Evolutionary conservation across 2,797 vertebrate species (phyloP).

Genomic region (Sebastes reedi): DNA sequence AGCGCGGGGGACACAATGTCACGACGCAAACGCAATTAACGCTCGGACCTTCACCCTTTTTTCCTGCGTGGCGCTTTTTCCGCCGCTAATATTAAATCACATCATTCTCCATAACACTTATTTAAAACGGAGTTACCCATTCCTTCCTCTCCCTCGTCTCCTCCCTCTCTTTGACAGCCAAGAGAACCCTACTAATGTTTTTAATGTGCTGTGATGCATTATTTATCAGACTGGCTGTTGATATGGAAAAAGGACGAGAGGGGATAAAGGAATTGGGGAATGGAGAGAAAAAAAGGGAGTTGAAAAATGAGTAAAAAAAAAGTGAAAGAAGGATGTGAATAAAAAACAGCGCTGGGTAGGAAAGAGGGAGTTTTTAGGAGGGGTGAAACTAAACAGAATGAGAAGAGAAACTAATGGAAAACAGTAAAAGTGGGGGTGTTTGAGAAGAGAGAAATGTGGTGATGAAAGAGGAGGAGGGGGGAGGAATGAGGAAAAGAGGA

Average conservation of each 20-base stretch:
- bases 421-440: conserved; percentile 15
- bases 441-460: conserved; percentile 39
- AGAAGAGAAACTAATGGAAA: conserved; percentile 35
- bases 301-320: conserved; percentile 47
- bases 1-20: conserved; percentile 23
- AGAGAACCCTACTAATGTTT: conserved; percentile 82
- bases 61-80: conserved; percentile 17
- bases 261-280: conserved; percentile 47
- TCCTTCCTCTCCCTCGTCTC: conserved; percentile 53
- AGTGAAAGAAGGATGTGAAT: background rate
- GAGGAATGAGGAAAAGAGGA: conserved; percentile 54
- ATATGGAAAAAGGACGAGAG: conserved; percentile 69
- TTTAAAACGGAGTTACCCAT: conserved; percentile 70
- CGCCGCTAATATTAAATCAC: conserved; percentile 63
- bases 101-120: conserved; percentile 62
- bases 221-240: conserved; percentile 83
- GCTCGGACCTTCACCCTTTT: conserved; percentile 56
- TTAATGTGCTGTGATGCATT: conserved; percentile 85
- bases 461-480: conserved; percentile 32
- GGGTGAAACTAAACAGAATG: conserved; percentile 7
- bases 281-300: conserved; percentile 19
- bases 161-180: conserved; percentile 73
- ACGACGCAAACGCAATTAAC: conserved; percentile 58
- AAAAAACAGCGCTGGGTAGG: background rate
- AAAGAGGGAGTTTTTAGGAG: conserved; percentile 5